phyloP scores from a whole-genome alignment of 2,113 vertebrate species.

The Rattus rattus region DNA sequence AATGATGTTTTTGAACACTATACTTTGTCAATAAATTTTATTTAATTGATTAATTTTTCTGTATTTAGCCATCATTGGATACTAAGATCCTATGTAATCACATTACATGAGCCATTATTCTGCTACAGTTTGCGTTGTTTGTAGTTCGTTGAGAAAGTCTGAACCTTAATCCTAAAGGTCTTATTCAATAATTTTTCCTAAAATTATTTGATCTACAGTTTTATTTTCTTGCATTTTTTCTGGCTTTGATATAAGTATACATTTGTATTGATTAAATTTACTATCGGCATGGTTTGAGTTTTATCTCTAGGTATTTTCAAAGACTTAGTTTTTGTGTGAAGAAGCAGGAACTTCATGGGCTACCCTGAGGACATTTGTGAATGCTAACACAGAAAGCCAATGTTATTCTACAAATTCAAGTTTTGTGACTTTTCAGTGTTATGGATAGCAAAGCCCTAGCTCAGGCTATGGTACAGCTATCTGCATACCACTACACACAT shows the following conservation, averaged over 20 bases:
- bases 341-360: neutral
- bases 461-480: constrained; percentile 60
- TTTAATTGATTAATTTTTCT: neutral
- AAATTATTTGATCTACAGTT: neutral
- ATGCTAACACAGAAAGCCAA: constrained; percentile 67
- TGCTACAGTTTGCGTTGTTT: neutral
- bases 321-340: constrained; percentile 60
- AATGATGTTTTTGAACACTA: neutral
- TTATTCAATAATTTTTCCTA: too few relatives aligned
- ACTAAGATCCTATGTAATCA: neutral
- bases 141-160: neutral
- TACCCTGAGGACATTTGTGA: neutral
- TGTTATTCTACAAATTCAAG: constrained; percentile 62
- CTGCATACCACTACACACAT: constrained; percentile 60
- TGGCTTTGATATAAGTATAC: neutral
- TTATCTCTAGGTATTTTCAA: constrained; percentile 43
- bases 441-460: constrained; percentile 42
- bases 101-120: neutral
- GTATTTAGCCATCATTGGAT: neutral
- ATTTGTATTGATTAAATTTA: constrained; percentile 74
- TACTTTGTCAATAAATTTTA: neutral
- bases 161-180: neutral
- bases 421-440: constrained; percentile 42
- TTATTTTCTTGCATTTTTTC: neutral
- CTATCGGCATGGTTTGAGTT: constrained; percentile 59